Percentiles rank a stretch among this genome's conserved stretches.
Conservation (phyloP, 2,113 vertebrate genomes). For the Psophia crepitans region DNA sequence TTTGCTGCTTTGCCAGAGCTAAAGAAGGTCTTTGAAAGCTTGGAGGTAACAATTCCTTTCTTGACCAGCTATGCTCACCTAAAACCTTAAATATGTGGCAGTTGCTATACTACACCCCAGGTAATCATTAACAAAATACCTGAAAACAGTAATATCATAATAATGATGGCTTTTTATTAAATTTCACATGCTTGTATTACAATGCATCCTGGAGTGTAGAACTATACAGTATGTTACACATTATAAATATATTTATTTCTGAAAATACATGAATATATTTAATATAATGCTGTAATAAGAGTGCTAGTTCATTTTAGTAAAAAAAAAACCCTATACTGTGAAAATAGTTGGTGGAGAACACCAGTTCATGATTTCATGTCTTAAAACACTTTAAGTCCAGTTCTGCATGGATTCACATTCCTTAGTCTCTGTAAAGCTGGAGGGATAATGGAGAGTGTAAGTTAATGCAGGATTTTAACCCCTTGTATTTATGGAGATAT, state of each 20-base stretch:
- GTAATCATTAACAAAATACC: neutral
- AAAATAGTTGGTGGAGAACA: neutral
- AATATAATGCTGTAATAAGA: conserved; percentile 6
- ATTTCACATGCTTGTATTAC: neutral
- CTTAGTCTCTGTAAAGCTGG: neutral
- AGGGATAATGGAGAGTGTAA: neutral
- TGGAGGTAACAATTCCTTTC: neutral
- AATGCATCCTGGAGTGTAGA: neutral
- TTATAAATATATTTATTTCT: conserved; percentile 54
- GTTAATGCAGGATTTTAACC: neutral
- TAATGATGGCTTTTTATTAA: conserved; percentile 49
- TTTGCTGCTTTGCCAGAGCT: neutral
- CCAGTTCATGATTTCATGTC: neutral
- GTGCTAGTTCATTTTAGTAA: neutral
- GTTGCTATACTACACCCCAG: neutral
- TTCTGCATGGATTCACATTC: conserved; percentile 13
- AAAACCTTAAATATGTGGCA: neutral
- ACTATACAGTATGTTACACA: conserved; percentile 57
- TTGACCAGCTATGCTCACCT: neutral
- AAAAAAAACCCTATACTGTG: neutral
- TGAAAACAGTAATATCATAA: neutral
- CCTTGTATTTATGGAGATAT: neutral
- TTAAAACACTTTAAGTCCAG: neutral
- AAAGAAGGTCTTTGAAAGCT: neutral
- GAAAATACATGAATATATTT: conserved; percentile 20